phyloP scores from a whole-genome alignment of 1,140 invertebrate genomes.

The Danaus melanippus region DNA sequence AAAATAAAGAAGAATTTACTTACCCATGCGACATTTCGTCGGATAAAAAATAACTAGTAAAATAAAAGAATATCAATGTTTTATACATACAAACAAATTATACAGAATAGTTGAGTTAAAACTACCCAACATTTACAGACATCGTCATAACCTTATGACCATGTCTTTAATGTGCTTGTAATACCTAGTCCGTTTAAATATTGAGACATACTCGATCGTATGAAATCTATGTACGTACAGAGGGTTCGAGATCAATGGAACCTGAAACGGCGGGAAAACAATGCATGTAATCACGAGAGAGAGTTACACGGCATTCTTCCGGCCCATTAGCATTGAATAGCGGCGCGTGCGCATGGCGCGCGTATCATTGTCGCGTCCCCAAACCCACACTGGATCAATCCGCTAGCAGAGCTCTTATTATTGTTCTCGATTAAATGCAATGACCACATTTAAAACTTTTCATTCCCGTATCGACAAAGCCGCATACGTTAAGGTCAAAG shows the following conservation, averaged over 20 bases:
- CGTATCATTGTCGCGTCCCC: conserved; percentile 53
- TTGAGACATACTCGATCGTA: no score
- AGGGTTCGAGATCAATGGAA: conserved; percentile 22
- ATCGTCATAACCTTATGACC: no score
- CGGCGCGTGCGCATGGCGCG: conserved; percentile 44
- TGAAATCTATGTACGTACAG: no score
- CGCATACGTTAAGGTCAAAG: conserved; percentile 22
- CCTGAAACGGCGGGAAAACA: conserved; percentile 35
- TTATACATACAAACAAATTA: no score
- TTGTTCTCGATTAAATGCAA: conserved; percentile 57
- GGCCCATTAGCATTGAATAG: conserved; percentile 68
- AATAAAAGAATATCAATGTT: no score
- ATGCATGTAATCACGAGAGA: conserved; percentile 50
- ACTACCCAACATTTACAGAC: no score
- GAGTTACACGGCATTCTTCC: conserved; percentile 51
- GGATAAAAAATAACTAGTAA: no score
- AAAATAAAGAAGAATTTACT: no score
- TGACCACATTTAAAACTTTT: conserved; percentile 41
- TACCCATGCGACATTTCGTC: no score
- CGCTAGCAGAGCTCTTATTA: conserved; percentile 27
- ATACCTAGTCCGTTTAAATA: no score
- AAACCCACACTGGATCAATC: conserved; percentile 55
- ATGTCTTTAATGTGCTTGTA: no score
- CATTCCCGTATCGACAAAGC: conserved; percentile 19
- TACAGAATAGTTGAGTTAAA: no score